A percentile compares a stretch with the other conserved stretches of the same genome.
These are phyloP conservation scores for Catostomus latipinnis DNA, from an alignment of 2,797 vertebrate genomes.

Conservation along the genomic window DNA sequence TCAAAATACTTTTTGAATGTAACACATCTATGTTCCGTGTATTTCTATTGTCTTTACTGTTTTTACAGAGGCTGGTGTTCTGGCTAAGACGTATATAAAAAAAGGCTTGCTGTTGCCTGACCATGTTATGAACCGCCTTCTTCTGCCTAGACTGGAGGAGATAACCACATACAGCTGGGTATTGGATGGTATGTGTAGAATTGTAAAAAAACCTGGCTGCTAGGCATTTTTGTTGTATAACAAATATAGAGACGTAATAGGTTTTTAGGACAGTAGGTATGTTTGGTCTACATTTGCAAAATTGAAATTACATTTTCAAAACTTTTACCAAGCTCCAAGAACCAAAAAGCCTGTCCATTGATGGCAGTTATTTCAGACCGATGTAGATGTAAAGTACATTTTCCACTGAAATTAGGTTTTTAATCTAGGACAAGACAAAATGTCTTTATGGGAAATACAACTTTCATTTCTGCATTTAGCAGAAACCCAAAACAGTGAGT, in stretches of 20 bases:
- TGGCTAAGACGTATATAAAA: constrained; percentile 88
- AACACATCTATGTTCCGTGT: constrained; percentile 45
- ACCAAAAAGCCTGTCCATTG: background rate
- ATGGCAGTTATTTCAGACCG: background rate
- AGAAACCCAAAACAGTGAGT: constrained; percentile 5
- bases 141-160: constrained; percentile 86
- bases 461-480: constrained; percentile 13
- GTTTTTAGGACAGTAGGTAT: background rate
- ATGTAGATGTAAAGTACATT: background rate
- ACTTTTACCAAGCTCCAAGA: background rate
- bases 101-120: constrained; percentile 89
- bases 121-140: constrained; percentile 87
- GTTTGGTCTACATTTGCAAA: background rate
- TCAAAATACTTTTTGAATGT: too few relatives aligned
- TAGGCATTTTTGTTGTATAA: background rate
- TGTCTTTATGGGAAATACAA: constrained; percentile 4
- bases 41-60: background rate
- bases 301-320: background rate
- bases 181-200: constrained; percentile 80
- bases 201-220: too few relatives aligned
- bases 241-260: background rate
- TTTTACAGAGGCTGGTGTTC: constrained; percentile 79
- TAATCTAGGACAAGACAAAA: background rate
- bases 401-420: background rate
- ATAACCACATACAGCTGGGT: constrained; percentile 87